Base-by-base conservation (phyloP, 92 coral and sea anemone species). In the Umimayanthus chanpuru region DNA sequence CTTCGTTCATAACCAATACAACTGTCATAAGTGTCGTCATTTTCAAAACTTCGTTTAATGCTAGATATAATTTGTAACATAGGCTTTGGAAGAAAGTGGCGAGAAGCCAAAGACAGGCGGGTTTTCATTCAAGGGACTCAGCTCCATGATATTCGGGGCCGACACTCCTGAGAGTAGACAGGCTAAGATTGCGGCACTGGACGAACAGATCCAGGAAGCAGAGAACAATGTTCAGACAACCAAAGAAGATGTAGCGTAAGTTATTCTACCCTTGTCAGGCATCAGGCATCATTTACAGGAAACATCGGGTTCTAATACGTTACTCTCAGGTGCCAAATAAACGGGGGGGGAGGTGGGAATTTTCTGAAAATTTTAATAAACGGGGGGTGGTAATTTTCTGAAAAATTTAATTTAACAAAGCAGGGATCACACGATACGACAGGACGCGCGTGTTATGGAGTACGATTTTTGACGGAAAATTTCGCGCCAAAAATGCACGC, bases 81-180 rank as follows among this genome's bases (percentile, higher is more conserved):
- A 95, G 96, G 85, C 89, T 79, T 89, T 96, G 75, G 91, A 91
- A 25, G 97, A 95, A 74, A 92, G 93, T 77, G 98, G 94, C 26
- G 91, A 96, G 41, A 86, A 94, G 39, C 95, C 94, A 39, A 97
- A 95, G 88, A 76, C 98, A 10, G 89, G 93, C 10, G 94, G 96
- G 28, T 94, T 95, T 77, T 95, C 98, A 8, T 95, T 94, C 91
- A 96, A 93, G 73, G 99, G 99, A 66, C 89, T 96, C 43, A 95
- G 96, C 39, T 95, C 98, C 75, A 97, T 95, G 95, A 93, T 97
- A 87, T 97, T 97, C 89, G 99, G 99, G 32, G 97, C 97, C 0
- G 99, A 97, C 74, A 89, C 99, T 72, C 93, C 95, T 23, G 99
- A 95, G 78, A 91, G 91, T 28, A 85, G 96, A 38, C 97, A 89